Evolutionary conservation across 2,797 vertebrate genomes (phyloP).

Genomic region (Pseudomugil tenellus): DNA sequence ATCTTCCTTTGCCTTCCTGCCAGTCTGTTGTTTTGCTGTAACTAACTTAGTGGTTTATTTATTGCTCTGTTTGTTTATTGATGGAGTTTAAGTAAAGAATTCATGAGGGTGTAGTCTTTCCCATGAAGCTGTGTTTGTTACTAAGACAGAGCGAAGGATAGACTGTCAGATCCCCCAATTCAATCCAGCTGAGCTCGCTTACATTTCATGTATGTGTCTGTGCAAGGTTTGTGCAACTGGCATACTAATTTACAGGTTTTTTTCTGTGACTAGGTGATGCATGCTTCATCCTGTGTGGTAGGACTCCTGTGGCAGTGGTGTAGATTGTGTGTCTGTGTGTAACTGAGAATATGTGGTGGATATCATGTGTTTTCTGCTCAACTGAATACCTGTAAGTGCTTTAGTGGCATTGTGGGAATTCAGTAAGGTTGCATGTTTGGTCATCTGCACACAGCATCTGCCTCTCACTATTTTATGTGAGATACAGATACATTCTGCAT

Average conservation of each 20-base stretch:
- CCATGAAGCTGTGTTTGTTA: slow-evolving; percentile 52
- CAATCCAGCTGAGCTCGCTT: slow-evolving; percentile 24
- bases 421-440: slow-evolving; percentile 48
- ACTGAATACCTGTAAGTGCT: slow-evolving; percentile 63
- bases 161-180: slow-evolving; percentile 48
- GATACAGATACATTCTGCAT: not conserved
- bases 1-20: slow-evolving; percentile 33
- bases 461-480: slow-evolving; percentile 23
- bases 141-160: slow-evolving; percentile 31
- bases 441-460: slow-evolving; percentile 49
- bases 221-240: slow-evolving; percentile 19
- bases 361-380: slow-evolving; percentile 40
- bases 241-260: slow-evolving; percentile 43
- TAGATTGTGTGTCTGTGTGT: slow-evolving; percentile 42
- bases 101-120: slow-evolving; percentile 57
- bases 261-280: slow-evolving; percentile 55
- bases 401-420: slow-evolving; percentile 55
- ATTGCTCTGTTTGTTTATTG: slow-evolving; percentile 75
- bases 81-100: slow-evolving; percentile 62
- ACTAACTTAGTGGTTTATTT: slow-evolving; percentile 75
- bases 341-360: slow-evolving; percentile 35
- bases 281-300: slow-evolving; percentile 30
- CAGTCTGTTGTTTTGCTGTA: slow-evolving; percentile 55
- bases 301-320: slow-evolving; percentile 40
- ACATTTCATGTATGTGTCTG: slow-evolving; percentile 1